Conservation (phyloP, 1,140 invertebrate genomes). For the Tetramorium alpestre region DNA sequence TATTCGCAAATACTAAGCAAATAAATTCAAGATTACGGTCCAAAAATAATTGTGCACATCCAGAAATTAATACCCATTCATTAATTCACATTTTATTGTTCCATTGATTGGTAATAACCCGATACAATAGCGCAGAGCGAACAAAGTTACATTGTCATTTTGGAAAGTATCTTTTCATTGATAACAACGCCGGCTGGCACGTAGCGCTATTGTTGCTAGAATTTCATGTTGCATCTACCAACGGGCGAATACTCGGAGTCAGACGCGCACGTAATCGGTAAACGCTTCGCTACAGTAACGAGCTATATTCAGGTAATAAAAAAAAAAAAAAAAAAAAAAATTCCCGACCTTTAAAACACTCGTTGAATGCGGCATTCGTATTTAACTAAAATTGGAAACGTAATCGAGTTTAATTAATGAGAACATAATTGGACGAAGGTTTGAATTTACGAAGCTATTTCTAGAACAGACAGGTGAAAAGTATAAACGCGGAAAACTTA, state of each 20-base stretch:
- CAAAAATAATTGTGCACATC: constrained; percentile 18
- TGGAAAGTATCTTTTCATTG: constrained; percentile 35
- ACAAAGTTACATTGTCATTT: constrained; percentile 35
- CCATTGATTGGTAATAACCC: constrained; percentile 20
- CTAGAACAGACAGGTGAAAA: not conserved
- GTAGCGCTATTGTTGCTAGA: constrained; percentile 16
- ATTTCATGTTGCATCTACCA: constrained; percentile 2
- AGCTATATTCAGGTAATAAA: constrained; percentile 22
- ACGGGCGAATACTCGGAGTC: not conserved
- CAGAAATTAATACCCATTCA: not conserved
- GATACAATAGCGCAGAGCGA: not conserved
- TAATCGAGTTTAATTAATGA: constrained; percentile 53
- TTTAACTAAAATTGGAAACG: not conserved
- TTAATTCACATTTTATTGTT: constrained; percentile 26
- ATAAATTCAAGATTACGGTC: constrained; percentile 21
- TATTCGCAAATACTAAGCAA: not conserved
- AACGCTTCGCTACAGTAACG: constrained; percentile 29
- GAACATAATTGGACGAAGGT: constrained; percentile 29
- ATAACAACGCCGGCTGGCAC: constrained; percentile 1
- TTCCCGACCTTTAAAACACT: not conserved
- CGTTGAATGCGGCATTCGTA: not conserved
- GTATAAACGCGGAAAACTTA: constrained; percentile 13
- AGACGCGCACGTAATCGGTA: constrained; percentile 26
- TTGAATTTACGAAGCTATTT: constrained; percentile 31
- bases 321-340: constrained; percentile 22